A percentile compares a stretch with the other conserved stretches of the same genome.
Evolutionary conservation across 2,888 invertebrate species (phyloP).

Genomic region (Ophraella communa): DNA sequence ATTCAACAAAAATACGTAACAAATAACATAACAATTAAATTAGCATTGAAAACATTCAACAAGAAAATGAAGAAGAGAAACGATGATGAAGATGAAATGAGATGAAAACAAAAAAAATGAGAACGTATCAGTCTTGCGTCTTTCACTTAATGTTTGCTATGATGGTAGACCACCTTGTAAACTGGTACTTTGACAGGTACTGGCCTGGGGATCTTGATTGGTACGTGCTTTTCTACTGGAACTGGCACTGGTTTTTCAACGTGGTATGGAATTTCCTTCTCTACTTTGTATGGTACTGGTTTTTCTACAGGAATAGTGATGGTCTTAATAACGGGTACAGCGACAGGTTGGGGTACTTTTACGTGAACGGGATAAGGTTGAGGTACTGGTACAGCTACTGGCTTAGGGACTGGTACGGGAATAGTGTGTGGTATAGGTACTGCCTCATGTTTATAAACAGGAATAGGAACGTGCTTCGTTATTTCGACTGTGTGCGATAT

Average conservation of each 20-base stretch:
- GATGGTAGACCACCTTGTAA: constrained; percentile 75
- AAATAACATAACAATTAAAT: constrained; percentile 32
- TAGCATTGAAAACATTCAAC: constrained; percentile 27
- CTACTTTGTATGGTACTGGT: constrained; percentile 75
- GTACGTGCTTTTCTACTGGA: constrained; percentile 71
- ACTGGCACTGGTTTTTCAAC: constrained; percentile 74
- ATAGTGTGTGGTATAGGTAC: constrained; percentile 60
- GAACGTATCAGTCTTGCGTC: constrained; percentile 49
- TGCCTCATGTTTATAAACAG: constrained; percentile 63
- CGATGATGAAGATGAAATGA: constrained; percentile 29
- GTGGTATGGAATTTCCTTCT: constrained; percentile 70
- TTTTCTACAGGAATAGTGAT: constrained; percentile 74
- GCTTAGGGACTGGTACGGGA: constrained; percentile 72
- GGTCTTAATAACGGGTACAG: constrained; percentile 73
- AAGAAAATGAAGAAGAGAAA: constrained; percentile 31
- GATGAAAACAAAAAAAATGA: constrained; percentile 24
- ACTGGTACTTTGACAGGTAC: constrained; percentile 75
- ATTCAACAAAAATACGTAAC: constrained; percentile 26
- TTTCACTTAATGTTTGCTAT: constrained; percentile 63
- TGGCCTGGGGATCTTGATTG: constrained; percentile 73
- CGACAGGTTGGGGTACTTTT: constrained; percentile 72
- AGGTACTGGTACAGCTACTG: constrained; percentile 71
- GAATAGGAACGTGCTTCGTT: constrained; percentile 68
- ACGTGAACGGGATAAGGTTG: constrained; percentile 74
- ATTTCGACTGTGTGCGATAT: constrained; percentile 70